Conservation (phyloP, 2,797 vertebrate species). For the Tamandua tetradactyla region DNA sequence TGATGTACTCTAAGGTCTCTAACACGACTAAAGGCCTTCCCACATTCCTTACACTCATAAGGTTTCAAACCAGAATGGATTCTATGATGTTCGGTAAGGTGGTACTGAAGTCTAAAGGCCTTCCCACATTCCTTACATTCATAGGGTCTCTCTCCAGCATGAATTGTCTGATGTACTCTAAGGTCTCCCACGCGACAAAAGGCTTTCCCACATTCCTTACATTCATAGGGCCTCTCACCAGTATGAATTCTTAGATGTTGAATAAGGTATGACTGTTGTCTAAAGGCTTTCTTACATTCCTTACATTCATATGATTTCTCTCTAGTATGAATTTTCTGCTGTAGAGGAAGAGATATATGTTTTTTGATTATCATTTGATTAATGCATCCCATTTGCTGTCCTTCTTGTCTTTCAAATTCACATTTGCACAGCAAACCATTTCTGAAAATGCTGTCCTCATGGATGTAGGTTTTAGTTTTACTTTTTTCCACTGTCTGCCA, state of each 20-base stretch:
- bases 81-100: conserved; percentile 62
- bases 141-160: conserved; percentile 67
- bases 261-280: conserved; percentile 45
- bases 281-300: conserved; percentile 63
- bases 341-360: background rate
- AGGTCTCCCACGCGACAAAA: conserved; percentile 70
- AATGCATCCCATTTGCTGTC: background rate
- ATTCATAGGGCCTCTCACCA: conserved; percentile 58
- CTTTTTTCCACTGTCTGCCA: background rate
- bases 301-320: conserved; percentile 69
- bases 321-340: conserved; percentile 50
- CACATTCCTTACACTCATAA: conserved; percentile 45
- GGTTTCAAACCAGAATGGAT: conserved; percentile 66
- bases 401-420: conserved; percentile 34
- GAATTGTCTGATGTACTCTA: conserved; percentile 72
- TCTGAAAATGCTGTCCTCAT: background rate
- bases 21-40: conserved; percentile 51
- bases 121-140: conserved; percentile 71
- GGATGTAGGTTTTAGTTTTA: background rate
- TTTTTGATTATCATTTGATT: conserved; percentile 25
- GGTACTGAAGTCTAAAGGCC: conserved; percentile 62
- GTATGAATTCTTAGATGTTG: conserved; percentile 57
- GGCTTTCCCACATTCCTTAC: conserved; percentile 63
- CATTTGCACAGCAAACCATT: background rate
- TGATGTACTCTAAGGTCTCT: conserved; percentile 53